These are phyloP conservation scores for Chymomyza amoena DNA, from an alignment of 2,888 invertebrate species.

Conservation along the genomic window DNA sequence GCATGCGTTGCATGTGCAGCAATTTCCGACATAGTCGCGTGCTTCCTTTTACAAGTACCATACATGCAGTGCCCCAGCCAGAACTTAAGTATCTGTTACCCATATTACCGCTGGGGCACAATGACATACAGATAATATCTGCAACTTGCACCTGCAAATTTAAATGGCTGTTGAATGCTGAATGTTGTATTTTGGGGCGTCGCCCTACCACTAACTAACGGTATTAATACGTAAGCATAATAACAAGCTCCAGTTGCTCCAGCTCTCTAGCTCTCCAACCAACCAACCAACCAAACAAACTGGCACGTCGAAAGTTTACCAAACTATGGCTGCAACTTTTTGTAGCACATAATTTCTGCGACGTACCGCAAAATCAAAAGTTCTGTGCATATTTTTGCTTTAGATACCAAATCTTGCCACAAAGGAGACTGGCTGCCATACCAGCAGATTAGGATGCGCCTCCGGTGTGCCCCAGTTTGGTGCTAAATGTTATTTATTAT, in stretches of 20 bases:
- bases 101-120: slow-evolving; percentile 20
- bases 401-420: neutral
- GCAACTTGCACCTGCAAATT: slow-evolving; percentile 16
- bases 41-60: slow-evolving; percentile 54
- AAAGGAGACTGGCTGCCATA: neutral
- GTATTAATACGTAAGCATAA: slow-evolving; percentile 16
- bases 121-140: slow-evolving; percentile 61
- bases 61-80: slow-evolving; percentile 35
- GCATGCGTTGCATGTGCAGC: slow-evolving; percentile 55
- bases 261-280: neutral
- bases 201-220: slow-evolving; percentile 10
- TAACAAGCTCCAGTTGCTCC: slow-evolving; percentile 10
- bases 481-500: slow-evolving; percentile 69
- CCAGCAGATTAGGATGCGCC: neutral
- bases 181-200: neutral
- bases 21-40: slow-evolving; percentile 66
- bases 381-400: neutral
- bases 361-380: neutral
- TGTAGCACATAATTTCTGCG: neutral
- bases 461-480: slow-evolving; percentile 24
- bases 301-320: neutral
- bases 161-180: slow-evolving; percentile 1
- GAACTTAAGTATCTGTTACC: slow-evolving; percentile 63
- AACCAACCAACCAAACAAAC: neutral
- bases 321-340: slow-evolving; percentile 1